phyloP scores from a whole-genome alignment of 2,113 vertebrate species.

The Rhizomys pruinosus region DNA sequence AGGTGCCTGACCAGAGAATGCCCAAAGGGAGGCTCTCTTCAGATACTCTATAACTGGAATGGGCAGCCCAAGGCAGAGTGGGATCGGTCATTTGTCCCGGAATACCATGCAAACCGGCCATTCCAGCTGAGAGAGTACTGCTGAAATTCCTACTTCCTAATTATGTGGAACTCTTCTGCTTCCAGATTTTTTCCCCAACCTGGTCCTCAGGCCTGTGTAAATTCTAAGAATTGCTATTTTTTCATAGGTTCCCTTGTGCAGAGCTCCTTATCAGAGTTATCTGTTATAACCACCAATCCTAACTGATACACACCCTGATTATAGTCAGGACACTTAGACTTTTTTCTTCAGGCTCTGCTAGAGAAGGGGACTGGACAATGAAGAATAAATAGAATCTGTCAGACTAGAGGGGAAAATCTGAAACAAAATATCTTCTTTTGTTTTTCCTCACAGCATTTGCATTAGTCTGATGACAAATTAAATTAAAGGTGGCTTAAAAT shows the following conservation, averaged over 20 bases:
- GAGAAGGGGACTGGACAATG: background rate
- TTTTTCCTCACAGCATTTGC: background rate
- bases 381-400: conserved; percentile 18
- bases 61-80: background rate
- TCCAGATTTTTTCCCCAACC: background rate
- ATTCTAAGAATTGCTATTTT: background rate
- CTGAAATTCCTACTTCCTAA: background rate
- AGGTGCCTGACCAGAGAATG: background rate
- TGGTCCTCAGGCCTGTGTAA: background rate
- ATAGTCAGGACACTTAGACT: background rate
- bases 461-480: conserved; percentile 11
- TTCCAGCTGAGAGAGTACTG: background rate
- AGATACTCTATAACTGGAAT: background rate
- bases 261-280: background rate
- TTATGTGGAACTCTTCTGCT: background rate
- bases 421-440: background rate
- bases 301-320: background rate
- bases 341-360: background rate
- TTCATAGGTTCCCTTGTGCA: background rate
- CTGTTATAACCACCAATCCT: background rate
- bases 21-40: background rate
- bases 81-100: background rate
- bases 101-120: background rate
- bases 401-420: background rate
- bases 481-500: background rate